phyloP scores from a whole-genome alignment of 2,113 vertebrate species.

The Philantomba maxwellii region DNA sequence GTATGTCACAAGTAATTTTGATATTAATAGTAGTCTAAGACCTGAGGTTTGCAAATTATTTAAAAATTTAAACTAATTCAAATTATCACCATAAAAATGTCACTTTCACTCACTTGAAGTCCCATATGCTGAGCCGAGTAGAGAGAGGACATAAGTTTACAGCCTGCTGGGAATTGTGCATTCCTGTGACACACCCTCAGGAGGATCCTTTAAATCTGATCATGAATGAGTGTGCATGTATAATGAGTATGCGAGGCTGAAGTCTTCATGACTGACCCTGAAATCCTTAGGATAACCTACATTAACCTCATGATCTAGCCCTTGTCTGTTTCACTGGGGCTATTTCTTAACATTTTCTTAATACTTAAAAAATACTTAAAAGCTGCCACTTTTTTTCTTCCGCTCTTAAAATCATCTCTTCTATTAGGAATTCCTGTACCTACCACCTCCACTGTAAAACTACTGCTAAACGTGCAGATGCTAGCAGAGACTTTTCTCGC shows the following conservation, averaged over 20 bases:
- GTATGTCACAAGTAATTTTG: not conserved
- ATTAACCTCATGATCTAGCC: not conserved
- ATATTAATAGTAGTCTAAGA: not conserved
- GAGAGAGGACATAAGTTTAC: not conserved
- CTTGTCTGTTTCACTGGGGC: not conserved
- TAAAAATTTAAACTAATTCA: not conserved
- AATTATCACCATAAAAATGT: not conserved
- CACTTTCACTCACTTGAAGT: not conserved
- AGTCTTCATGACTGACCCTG: not conserved
- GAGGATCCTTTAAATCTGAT: not conserved
- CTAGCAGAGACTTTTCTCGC: not conserved
- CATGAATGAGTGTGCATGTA: fast-evolving
- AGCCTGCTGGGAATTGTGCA: not conserved
- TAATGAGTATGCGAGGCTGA: fast-evolving
- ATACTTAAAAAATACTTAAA: not conserved
- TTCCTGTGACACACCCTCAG: not conserved
- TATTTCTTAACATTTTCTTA: not conserved
- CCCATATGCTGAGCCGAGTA: not conserved
- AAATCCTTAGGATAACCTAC: not conserved
- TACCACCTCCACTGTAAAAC: not conserved
- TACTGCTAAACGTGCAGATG: fast-evolving
- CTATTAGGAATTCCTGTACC: not conserved
- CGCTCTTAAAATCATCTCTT: not conserved
- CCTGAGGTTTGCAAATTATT: slow-evolving; percentile 8
- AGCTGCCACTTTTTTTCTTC: not conserved